Percentiles rank a stretch among this genome's conserved stretches.
These are phyloP conservation scores for Heliocidaris erythrogramma DNA, from an alignment of 35 echinoderm and acorn worm species.

Conservation along the genomic window DNA sequence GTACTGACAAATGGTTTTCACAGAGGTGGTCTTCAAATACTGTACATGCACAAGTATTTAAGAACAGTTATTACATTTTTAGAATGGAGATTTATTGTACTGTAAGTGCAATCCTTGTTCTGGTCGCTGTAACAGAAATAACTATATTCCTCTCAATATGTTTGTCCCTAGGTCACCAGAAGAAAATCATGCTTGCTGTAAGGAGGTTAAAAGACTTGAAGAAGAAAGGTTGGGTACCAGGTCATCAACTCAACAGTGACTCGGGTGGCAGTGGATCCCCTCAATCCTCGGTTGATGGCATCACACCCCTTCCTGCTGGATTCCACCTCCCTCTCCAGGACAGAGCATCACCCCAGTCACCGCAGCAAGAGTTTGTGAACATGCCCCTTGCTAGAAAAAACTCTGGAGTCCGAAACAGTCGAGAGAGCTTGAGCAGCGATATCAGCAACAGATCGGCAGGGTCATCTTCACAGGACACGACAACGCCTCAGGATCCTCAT, in stretches of 20 bases:
- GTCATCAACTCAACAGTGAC: constrained; percentile 61
- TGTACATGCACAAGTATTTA: too few relatives aligned
- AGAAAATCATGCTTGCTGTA: constrained; percentile 88
- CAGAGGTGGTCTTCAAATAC: too few relatives aligned
- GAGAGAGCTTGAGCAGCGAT: constrained; percentile 89
- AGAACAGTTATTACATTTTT: too few relatives aligned
- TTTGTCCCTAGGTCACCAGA: constrained; percentile 82
- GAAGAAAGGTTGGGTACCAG: constrained; percentile 69
- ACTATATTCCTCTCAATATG: neutral
- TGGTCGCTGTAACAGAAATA: neutral
- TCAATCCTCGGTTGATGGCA: constrained; percentile 74
- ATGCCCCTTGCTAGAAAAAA: constrained; percentile 48
- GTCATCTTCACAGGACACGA: constrained; percentile 58
- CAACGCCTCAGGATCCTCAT: constrained; percentile 22
- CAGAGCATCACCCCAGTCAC: constrained; percentile 59
- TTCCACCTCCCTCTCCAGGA: constrained; percentile 15
- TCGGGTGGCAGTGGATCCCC: constrained; percentile 74
- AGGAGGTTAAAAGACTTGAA: constrained; percentile 82
- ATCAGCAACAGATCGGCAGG: constrained; percentile 75
- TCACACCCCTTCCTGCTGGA: constrained; percentile 39
- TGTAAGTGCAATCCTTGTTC: too few relatives aligned
- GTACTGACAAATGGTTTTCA: too few relatives aligned
- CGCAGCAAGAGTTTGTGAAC: constrained; percentile 52
- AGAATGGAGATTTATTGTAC: too few relatives aligned
- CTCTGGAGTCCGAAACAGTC: constrained; percentile 74